A percentile compares a stretch with the other conserved stretches of the same genome.
These are phyloP conservation scores for Vimba vimba DNA, from an alignment of 2,113 vertebrate species.

Conservation along the genomic window DNA sequence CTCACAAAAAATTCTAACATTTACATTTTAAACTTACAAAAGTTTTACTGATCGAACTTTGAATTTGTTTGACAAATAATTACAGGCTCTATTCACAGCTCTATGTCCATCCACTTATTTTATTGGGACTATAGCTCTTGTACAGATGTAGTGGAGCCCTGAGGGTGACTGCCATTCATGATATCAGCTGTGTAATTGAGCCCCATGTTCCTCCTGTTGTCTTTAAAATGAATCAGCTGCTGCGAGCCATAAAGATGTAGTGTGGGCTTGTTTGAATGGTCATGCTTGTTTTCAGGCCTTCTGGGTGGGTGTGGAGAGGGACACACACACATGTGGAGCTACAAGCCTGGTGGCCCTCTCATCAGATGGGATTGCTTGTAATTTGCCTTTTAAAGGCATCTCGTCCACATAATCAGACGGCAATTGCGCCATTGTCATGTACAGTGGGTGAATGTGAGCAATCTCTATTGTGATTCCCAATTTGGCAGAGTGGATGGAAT, in stretches of 20 bases:
- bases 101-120: slow-evolving; percentile 23
- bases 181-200: slow-evolving; percentile 70
- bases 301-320: slow-evolving; percentile 58
- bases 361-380: slow-evolving; percentile 71
- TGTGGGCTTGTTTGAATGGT: slow-evolving; percentile 66
- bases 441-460: slow-evolving; percentile 48
- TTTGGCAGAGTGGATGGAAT: slow-evolving; percentile 39
- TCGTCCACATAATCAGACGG: slow-evolving; percentile 66
- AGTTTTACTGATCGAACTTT: background rate
- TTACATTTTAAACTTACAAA: background rate
- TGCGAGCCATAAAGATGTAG: slow-evolving; percentile 71
- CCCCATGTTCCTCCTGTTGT: slow-evolving; percentile 61
- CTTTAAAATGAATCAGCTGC: slow-evolving; percentile 65
- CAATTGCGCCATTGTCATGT: slow-evolving; percentile 68
- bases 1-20: background rate
- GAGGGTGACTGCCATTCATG: slow-evolving; percentile 67
- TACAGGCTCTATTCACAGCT: background rate
- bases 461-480: slow-evolving; percentile 41
- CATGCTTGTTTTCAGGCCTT: slow-evolving; percentile 66
- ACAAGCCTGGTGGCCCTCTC: slow-evolving; percentile 66
- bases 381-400: slow-evolving; percentile 75
- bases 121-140: slow-evolving; percentile 2
- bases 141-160: slow-evolving; percentile 46
- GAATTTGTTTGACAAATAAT: background rate
- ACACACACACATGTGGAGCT: slow-evolving; percentile 62